A percentile compares a stretch with the other conserved stretches of the same genome.
Evolutionary conservation across 2,113 vertebrate species (phyloP).

Genomic region (Apistogramma diplotaenia): DNA sequence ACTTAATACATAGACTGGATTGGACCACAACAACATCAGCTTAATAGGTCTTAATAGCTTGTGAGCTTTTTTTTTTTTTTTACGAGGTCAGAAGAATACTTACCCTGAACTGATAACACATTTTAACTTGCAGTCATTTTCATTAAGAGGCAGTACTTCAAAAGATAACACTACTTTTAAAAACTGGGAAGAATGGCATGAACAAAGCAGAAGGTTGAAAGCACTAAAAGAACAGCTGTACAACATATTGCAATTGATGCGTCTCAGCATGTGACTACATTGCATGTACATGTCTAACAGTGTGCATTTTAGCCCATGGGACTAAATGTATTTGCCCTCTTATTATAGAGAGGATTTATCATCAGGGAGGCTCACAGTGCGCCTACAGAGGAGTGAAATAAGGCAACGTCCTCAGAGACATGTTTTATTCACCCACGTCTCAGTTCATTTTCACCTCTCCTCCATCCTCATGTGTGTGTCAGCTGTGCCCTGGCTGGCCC

Average conservation of each 20-base stretch:
- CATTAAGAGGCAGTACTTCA: not conserved
- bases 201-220: not conserved
- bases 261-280: not conserved
- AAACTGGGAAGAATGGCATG: not conserved
- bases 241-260: not conserved
- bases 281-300: not conserved
- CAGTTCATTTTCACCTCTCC: constrained; percentile 65
- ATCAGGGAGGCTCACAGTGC: constrained; percentile 24
- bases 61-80: not conserved
- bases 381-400: constrained; percentile 31
- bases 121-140: not conserved
- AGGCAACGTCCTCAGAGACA: constrained; percentile 54
- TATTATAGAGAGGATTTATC: constrained; percentile 56
- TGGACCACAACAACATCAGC: constrained; percentile 30
- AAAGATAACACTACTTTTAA: not conserved
- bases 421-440: constrained; percentile 60
- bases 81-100: constrained; percentile 28
- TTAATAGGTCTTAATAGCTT: constrained; percentile 40
- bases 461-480: constrained; percentile 45
- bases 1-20: constrained; percentile 37
- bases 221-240: not conserved
- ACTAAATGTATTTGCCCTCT: constrained; percentile 22
- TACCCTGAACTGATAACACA: not conserved
- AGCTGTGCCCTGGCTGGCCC: constrained; percentile 29
- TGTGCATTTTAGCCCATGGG: constrained; percentile 3